A percentile compares a stretch with the other conserved stretches of the same genome.
phyloP scores from a whole-genome alignment of 2,797 vertebrate genomes.

The Sebastes baramenuke region DNA sequence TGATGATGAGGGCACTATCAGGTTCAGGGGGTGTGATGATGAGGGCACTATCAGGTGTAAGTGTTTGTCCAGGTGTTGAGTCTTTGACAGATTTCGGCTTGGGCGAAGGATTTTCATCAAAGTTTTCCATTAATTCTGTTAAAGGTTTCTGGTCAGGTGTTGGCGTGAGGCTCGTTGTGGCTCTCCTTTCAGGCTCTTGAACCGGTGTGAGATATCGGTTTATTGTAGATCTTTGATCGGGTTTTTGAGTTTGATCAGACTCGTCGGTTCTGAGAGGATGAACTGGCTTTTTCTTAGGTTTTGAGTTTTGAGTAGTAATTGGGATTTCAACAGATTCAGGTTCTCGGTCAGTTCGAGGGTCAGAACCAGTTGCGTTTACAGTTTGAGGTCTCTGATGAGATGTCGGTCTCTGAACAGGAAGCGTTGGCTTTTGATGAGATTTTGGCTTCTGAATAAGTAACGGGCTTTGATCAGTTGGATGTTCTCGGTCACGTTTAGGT shows the following conservation, averaged over 20 bases:
- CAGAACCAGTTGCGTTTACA: slow-evolving; percentile 6
- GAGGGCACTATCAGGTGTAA: not conserved
- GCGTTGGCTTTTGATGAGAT: not conserved
- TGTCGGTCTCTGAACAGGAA: slow-evolving; percentile 26
- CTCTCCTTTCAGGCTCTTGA: not conserved
- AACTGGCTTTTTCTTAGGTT: not conserved
- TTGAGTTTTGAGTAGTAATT: slow-evolving; percentile 18
- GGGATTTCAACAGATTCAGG: not conserved
- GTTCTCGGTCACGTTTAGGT: slow-evolving; percentile 7
- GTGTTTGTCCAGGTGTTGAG: slow-evolving; percentile 16
- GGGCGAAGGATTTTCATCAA: not conserved
- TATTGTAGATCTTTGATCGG: slow-evolving; percentile 3
- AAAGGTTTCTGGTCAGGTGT: not conserved
- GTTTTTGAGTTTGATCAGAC: slow-evolving; percentile 14
- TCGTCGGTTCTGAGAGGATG: not conserved
- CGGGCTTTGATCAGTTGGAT: slow-evolving; percentile 1
- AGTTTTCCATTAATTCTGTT: not conserved
- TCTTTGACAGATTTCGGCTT: slow-evolving; percentile 10
- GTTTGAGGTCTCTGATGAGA: slow-evolving; percentile 16
- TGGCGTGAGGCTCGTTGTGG: not conserved
- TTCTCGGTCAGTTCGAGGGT: not conserved
- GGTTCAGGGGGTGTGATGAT: too few relatives aligned
- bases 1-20: too few relatives aligned
- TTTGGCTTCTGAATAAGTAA: slow-evolving; percentile 14
- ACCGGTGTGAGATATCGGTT: slow-evolving; percentile 3